Conservation (phyloP, 1,140 invertebrate species). For the Drosophila hydei region DNA sequence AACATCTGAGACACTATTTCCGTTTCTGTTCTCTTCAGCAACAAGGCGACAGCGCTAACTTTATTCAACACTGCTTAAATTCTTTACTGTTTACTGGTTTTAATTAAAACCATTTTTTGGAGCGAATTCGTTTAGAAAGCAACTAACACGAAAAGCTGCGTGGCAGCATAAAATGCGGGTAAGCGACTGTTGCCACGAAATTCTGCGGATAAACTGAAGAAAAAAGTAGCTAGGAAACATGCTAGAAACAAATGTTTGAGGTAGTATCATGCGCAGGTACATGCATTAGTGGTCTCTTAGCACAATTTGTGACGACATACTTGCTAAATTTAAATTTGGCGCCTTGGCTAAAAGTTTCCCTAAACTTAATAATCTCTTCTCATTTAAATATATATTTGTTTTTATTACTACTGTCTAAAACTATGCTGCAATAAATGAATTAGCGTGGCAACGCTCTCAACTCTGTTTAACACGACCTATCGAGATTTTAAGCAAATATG, state of each 20-base stretch:
- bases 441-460: slow-evolving; percentile 6
- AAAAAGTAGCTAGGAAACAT: slow-evolving; percentile 14
- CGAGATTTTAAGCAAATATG: background rate
- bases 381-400: background rate
- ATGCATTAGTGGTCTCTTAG: background rate
- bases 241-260: slow-evolving; percentile 1
- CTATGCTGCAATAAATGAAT: background rate
- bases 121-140: slow-evolving; percentile 27
- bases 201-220: slow-evolving; percentile 54
- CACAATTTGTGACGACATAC: slow-evolving; percentile 13
- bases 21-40: slow-evolving; percentile 47
- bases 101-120: slow-evolving; percentile 6
- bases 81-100: slow-evolving; percentile 10
- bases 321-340: background rate
- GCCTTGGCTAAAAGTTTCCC: background rate
- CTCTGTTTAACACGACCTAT: background rate
- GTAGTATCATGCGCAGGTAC: slow-evolving; percentile 18
- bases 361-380: background rate
- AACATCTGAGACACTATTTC: slow-evolving; percentile 62
- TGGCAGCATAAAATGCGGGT: slow-evolving; percentile 14
- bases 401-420: background rate
- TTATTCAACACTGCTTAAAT: slow-evolving; percentile 23
- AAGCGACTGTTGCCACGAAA: slow-evolving; percentile 53
- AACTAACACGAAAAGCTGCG: slow-evolving; percentile 52
- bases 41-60: background rate